Conservation (phyloP, 1,140 invertebrate genomes). For the Sitophilus oryzae region DNA sequence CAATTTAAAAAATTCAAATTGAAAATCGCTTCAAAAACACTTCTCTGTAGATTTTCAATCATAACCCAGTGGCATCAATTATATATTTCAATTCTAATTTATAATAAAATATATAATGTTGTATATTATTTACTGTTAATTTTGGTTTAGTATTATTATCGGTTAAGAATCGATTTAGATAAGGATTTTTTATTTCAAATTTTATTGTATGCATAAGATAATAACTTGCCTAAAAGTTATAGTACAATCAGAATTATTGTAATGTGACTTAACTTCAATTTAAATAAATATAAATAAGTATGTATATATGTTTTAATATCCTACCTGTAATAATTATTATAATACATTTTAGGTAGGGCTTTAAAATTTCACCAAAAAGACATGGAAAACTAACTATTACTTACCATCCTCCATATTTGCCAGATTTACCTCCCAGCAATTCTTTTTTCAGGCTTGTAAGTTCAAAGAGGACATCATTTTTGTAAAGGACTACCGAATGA, state of each 20-base stretch:
- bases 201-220: constrained; percentile 5
- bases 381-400: no score
- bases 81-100: constrained; percentile 6
- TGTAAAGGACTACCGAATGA: no score
- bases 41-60: no score
- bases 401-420: no score
- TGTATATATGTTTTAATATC: background rate
- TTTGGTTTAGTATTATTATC: constrained; percentile 9
- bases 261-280: constrained; percentile 14
- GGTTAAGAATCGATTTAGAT: background rate
- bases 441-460: no score
- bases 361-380: no score
- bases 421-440: no score
- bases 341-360: no score
- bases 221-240: constrained; percentile 17
- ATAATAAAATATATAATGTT: constrained; percentile 9
- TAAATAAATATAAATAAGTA: constrained; percentile 5
- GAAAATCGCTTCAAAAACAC: no score
- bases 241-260: constrained; percentile 17
- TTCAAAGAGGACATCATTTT: no score
- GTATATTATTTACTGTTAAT: constrained; percentile 6
- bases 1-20: no score
- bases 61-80: constrained; percentile 6
- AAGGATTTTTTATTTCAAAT: background rate
- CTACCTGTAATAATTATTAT: no score